phyloP scores from a whole-genome alignment of 2,113 vertebrate genomes.

The Syrmaticus mikado region DNA sequence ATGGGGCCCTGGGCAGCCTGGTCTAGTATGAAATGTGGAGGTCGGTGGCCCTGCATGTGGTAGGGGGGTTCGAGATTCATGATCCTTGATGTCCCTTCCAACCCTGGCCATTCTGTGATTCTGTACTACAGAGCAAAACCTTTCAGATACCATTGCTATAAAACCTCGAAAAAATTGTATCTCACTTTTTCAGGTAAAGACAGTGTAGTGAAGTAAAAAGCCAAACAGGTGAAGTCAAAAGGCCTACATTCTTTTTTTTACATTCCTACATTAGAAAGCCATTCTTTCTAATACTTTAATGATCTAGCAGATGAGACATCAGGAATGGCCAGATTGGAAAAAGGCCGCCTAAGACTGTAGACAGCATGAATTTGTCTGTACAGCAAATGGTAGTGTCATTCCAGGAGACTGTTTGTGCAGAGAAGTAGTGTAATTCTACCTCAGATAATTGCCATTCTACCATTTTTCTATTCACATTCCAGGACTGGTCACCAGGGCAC shows the following conservation, averaged over 20 bases:
- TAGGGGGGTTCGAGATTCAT: too few relatives aligned
- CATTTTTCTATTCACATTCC: not conserved
- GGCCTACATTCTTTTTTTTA: too few relatives aligned
- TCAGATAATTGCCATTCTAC: constrained; percentile 2
- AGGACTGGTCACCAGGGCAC: not conserved
- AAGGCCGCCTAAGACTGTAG: not conserved
- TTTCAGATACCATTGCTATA: not conserved
- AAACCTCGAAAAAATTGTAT: not conserved
- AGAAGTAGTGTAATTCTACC: not conserved
- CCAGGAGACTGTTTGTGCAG: not conserved
- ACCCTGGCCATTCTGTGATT: too few relatives aligned
- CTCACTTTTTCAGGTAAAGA: not conserved
- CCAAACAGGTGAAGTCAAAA: not conserved
- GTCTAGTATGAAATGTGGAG: too few relatives aligned
- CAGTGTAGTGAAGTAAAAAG: not conserved
- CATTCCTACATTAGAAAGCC: too few relatives aligned
- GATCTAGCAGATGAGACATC: not conserved
- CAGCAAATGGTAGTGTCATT: not conserved
- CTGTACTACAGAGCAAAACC: not conserved
- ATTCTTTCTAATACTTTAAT: not conserved
- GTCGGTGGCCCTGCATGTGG: too few relatives aligned
- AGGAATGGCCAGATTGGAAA: not conserved
- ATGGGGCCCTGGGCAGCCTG: too few relatives aligned
- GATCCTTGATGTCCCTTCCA: too few relatives aligned
- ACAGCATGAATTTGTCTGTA: not conserved